phyloP scores from a whole-genome alignment of 2,797 vertebrate genomes.

The Harpia harpyja region DNA sequence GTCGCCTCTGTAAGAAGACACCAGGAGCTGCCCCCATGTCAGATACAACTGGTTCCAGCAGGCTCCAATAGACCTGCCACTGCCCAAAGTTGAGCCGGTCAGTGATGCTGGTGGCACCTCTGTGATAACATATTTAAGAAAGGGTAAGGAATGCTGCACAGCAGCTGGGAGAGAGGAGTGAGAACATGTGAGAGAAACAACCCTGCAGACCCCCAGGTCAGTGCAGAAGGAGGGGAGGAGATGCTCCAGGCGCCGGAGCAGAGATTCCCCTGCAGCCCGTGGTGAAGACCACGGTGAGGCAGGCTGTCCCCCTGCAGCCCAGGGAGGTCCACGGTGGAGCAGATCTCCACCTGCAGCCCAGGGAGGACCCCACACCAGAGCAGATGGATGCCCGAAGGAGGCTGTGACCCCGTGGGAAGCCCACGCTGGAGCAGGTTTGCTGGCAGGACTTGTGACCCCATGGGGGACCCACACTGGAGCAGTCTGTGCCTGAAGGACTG shows the following conservation, averaged over 20 bases:
- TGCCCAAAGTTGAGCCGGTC: neutral
- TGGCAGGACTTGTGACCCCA: neutral
- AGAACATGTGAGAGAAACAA: neutral
- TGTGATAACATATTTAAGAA: neutral
- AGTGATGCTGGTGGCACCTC: neutral
- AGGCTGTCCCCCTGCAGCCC: neutral
- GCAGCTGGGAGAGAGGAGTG: neutral
- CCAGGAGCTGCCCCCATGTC: neutral
- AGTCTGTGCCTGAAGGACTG: no score
- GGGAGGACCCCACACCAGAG: neutral
- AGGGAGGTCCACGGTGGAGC: neutral
- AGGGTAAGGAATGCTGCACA: neutral
- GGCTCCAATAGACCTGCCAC: neutral
- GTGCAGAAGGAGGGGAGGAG: neutral
- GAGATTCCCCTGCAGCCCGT: neutral
- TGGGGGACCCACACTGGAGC: neutral
- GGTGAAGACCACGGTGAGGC: neutral
- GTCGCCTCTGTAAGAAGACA: neutral
- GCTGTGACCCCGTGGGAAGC: neutral
- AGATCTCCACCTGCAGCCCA: neutral
- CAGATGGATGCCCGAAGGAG: no score
- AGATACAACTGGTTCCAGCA: neutral
- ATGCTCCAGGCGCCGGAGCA: fast-evolving
- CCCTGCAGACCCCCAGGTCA: neutral
- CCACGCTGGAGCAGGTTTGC: neutral